Percentiles rank a stretch among this genome's conserved stretches.
Conservation (phyloP, 2,797 vertebrate species). For the Pipistrellus nathusii region DNA sequence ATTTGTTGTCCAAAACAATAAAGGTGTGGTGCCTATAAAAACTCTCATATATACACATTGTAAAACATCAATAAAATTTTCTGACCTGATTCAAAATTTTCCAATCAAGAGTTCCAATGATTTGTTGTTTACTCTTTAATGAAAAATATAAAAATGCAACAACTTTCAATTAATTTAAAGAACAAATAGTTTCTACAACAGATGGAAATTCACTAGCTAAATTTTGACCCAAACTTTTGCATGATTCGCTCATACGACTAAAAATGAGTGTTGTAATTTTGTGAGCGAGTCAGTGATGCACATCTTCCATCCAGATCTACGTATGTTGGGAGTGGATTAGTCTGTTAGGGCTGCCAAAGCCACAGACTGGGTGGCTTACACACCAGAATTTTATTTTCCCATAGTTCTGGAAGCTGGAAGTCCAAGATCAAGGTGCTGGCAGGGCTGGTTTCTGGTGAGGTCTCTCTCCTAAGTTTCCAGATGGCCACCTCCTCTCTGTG, state of each 20-base stretch:
- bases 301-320: neutral
- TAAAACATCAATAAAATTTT: neutral
- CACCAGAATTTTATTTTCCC: neutral
- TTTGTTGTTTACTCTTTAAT: constrained; percentile 37
- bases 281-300: neutral
- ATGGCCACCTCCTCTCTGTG: neutral
- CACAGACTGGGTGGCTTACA: neutral
- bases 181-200: neutral
- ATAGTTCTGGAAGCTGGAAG: neutral
- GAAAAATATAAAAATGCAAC: constrained; percentile 4
- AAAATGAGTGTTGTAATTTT: neutral
- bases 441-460: neutral
- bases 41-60: neutral
- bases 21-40: neutral
- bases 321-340: neutral
- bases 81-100: neutral
- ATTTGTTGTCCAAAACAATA: constrained; percentile 54
- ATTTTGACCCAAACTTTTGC: neutral
- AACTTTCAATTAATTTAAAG: constrained; percentile 25
- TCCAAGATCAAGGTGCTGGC: neutral
- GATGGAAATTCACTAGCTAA: neutral
- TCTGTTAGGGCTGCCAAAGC: neutral
- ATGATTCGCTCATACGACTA: neutral
- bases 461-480: neutral
- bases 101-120: neutral